Percentiles rank a stretch among this genome's conserved stretches.
Conservation (phyloP, 2,888 invertebrate genomes). For the Drosophila mulleri region DNA sequence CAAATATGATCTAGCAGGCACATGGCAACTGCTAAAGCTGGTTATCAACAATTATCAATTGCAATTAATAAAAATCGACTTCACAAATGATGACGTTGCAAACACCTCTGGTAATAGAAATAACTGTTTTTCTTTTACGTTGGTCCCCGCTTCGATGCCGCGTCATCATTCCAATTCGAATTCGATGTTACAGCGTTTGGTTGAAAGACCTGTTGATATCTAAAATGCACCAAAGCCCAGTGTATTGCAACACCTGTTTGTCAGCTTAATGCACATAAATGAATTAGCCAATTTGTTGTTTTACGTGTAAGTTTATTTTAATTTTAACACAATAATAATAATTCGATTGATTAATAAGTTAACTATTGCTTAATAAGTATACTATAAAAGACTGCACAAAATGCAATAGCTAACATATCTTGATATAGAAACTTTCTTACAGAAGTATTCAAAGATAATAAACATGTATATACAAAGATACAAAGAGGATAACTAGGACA, state of each 20-base stretch:
- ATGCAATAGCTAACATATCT: too few species aligned
- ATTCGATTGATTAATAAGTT: background rate
- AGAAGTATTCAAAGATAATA: background rate
- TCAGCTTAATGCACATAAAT: slow-evolving; percentile 22
- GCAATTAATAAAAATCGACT: slow-evolving; percentile 17
- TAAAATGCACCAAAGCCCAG: slow-evolving; percentile 24
- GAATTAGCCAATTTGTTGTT: slow-evolving; percentile 31
- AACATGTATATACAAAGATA: too few species aligned
- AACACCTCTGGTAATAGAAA: slow-evolving; percentile 3
- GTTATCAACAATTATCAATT: slow-evolving; percentile 34
- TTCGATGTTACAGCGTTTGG: slow-evolving; percentile 42
- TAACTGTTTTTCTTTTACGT: slow-evolving; percentile 15
- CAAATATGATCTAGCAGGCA: background rate
- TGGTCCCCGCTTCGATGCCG: slow-evolving; percentile 40
- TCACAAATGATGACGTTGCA: slow-evolving; percentile 51
- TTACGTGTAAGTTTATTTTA: background rate
- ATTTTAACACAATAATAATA: background rate
- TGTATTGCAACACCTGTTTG: slow-evolving; percentile 38
- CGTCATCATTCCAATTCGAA: slow-evolving; percentile 54
- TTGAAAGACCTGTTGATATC: slow-evolving; percentile 70
- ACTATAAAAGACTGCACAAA: background rate
- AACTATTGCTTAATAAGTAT: too few species aligned
- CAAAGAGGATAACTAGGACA: too few species aligned
- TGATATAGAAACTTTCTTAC: background rate
- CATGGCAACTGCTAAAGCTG: slow-evolving; percentile 8